A percentile compares a stretch with the other conserved stretches of the same genome.
phyloP scores from a whole-genome alignment of 1,140 invertebrate species.

The Psix sp. region DNA sequence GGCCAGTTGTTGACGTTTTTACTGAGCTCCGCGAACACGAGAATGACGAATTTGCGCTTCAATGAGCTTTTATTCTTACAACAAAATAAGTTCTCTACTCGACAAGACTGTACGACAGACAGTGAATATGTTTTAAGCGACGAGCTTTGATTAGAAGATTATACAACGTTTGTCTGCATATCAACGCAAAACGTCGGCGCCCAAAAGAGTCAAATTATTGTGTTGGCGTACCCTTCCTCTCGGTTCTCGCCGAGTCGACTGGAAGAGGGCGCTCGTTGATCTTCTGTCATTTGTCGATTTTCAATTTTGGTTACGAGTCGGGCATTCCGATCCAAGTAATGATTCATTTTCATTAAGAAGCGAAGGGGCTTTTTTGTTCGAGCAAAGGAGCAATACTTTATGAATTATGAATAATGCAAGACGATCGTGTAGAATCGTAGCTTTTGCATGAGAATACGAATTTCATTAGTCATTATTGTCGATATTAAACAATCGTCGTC shows the following conservation, averaged over 20 bases:
- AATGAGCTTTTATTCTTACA: background rate
- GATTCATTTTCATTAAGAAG: too few relatives aligned
- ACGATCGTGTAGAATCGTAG: constrained; percentile 58
- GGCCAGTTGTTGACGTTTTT: constrained; percentile 65
- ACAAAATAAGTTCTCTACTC: constrained; percentile 5
- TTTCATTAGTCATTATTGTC: constrained; percentile 63
- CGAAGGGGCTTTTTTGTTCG: background rate
- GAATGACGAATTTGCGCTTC: background rate
- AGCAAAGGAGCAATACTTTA: constrained; percentile 18
- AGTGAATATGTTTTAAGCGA: background rate
- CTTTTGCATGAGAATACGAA: constrained; percentile 63
- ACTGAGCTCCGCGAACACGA: constrained; percentile 43
- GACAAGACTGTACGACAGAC: constrained; percentile 22
- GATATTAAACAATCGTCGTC: constrained; percentile 60
- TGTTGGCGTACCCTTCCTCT: background rate
- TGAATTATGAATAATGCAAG: constrained; percentile 42
- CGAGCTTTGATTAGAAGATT: background rate
- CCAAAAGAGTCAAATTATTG: constrained; percentile 4
- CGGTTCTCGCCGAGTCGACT: background rate
- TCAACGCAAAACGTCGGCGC: constrained; percentile 4
- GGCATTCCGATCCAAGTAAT: too few relatives aligned
- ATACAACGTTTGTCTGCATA: constrained; percentile 5
- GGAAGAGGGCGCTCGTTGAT: background rate
- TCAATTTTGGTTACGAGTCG: too few relatives aligned
- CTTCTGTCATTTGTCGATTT: too few relatives aligned